Evolutionary conservation across 1,140 invertebrate genomes (phyloP).

Genomic region (Popillia japonica): DNA sequence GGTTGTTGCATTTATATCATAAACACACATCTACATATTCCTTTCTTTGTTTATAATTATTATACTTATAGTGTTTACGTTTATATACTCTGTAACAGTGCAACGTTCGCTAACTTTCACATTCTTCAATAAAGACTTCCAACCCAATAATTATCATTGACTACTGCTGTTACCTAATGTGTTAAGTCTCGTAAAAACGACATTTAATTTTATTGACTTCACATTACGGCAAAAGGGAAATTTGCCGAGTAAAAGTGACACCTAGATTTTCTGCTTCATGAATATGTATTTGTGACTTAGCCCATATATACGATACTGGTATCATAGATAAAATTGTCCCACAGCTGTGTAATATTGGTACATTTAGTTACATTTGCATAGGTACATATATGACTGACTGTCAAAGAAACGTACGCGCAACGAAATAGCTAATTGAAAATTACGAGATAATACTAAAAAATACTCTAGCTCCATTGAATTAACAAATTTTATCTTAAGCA

Average conservation of each 20-base stretch:
- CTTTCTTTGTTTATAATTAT: no score
- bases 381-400: not conserved
- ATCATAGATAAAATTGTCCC: not conserved
- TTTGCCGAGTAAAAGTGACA: constrained; percentile 6
- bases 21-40: no score
- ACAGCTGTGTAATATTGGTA: not conserved
- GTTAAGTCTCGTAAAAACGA: not conserved
- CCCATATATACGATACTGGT: not conserved
- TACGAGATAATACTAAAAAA: not conserved
- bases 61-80: no score
- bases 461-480: no score
- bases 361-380: not conserved
- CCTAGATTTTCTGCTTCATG: not conserved
- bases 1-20: no score
- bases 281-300: not conserved
- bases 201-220: not conserved
- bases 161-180: not conserved
- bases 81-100: no score
- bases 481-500: no score
- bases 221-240: not conserved
- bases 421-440: not conserved
- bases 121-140: constrained; percentile 10
- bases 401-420: no score
- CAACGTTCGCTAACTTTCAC: not conserved
- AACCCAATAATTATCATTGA: not conserved